Conservation (phyloP, 2,797 vertebrate species). For the Schizothorax lantsangensis region DNA sequence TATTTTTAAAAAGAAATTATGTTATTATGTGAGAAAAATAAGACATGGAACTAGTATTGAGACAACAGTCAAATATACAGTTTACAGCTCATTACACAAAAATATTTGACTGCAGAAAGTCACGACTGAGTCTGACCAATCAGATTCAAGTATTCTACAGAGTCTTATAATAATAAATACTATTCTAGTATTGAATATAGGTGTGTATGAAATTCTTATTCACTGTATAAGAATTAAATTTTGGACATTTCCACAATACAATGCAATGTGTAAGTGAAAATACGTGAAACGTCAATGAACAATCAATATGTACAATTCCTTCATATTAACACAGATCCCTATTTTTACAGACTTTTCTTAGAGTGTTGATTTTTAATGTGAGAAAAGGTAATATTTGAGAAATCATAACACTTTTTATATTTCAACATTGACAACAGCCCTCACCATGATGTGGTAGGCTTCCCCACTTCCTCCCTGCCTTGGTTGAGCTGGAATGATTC, state of each 20-base stretch:
- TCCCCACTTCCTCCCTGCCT: constrained; percentile 71
- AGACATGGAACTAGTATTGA: not conserved
- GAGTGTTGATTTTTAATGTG: not conserved
- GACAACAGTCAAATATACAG: not conserved
- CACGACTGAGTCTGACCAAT: not conserved
- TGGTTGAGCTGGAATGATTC: constrained; percentile 81
- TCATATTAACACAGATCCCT: not conserved
- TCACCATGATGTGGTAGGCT: constrained; percentile 80
- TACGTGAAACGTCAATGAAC: not conserved
- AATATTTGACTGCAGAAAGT: not conserved
- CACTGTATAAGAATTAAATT: not conserved
- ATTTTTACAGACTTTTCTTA: not conserved
- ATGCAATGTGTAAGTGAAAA: not conserved
- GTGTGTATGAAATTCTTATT: not conserved
- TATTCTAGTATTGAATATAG: not conserved
- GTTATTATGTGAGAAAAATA: not conserved
- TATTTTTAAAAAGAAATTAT: not conserved
- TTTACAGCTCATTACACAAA: not conserved
- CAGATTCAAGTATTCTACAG: not conserved
- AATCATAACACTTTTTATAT: not conserved
- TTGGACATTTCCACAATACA: not conserved
- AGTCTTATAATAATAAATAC: not conserved
- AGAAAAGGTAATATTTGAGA: not conserved
- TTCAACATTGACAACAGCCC: constrained; percentile 38
- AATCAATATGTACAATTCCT: not conserved